Evolutionary conservation across 2,797 vertebrate genomes (phyloP).

Genomic region (Chaenodraco wilsoni): DNA sequence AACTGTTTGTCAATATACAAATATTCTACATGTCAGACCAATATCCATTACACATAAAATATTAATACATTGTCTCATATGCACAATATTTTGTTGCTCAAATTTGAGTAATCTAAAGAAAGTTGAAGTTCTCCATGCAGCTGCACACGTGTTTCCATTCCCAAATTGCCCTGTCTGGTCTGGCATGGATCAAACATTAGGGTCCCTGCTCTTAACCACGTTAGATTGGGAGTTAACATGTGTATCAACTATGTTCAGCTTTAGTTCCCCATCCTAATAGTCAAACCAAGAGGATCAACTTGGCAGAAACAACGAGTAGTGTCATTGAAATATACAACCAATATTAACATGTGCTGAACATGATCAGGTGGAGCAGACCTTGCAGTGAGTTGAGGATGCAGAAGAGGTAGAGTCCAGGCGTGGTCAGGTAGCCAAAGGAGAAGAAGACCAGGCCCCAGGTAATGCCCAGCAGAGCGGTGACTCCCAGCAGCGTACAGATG

Average conservation of each 20-base stretch:
- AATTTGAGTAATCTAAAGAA: too few relatives aligned
- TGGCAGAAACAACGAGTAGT: background rate
- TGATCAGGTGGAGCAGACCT: constrained; percentile 59
- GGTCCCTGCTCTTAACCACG: background rate
- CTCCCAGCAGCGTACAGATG: constrained; percentile 60
- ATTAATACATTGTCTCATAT: background rate
- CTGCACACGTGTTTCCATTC: background rate
- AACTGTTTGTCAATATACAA: constrained; percentile 6
- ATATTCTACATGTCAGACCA: background rate
- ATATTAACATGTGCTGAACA: background rate
- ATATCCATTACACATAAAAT: too few relatives aligned
- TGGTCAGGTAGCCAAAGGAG: constrained; percentile 61
- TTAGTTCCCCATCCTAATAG: too few relatives aligned
- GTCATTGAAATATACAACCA: background rate
- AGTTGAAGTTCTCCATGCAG: background rate
- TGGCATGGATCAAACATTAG: background rate
- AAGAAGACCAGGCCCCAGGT: constrained; percentile 82
- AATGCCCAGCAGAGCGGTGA: constrained; percentile 81
- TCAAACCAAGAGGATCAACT: background rate
- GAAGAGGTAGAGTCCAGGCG: constrained; percentile 80
- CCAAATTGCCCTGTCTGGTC: background rate
- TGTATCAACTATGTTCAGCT: background rate
- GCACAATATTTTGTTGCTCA: background rate
- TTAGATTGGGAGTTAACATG: background rate
- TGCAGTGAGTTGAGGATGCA: constrained; percentile 83